These are phyloP conservation scores for Rhagonycha lutea DNA, from an alignment of 2,888 invertebrate species.

Conservation along the genomic window DNA sequence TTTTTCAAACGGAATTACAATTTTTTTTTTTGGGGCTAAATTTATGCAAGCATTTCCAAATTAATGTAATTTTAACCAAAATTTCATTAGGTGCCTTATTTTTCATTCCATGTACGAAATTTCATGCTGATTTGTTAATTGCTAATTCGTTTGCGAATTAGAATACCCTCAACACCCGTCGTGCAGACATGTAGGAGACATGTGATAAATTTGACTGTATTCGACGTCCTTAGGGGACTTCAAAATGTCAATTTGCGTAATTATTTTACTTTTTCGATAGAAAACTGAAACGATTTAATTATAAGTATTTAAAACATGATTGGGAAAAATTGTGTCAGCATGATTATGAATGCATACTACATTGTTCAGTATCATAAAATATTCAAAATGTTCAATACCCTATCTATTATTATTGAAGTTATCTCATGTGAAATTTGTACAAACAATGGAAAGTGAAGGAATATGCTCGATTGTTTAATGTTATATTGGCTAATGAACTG, in stretches of 20 bases:
- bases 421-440: neutral
- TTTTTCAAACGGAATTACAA: neutral
- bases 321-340: neutral
- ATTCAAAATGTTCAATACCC: neutral
- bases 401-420: neutral
- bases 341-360: neutral
- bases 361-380: neutral
- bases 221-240: neutral
- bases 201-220: neutral
- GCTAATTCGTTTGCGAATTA: neutral
- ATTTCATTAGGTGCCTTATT: neutral
- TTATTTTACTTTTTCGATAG: neutral
- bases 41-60: neutral
- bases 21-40: neutral
- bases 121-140: neutral
- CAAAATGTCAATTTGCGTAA: neutral
- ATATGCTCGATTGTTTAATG: neutral
- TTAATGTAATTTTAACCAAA: neutral
- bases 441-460: neutral
- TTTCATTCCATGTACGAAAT: neutral
- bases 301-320: neutral
- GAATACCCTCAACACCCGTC: neutral
- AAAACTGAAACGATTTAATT: neutral
- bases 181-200: neutral
- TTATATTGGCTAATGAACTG: too few species aligned